Evolutionary conservation across 64 coral and sea anemone genomes (phyloP).

Genomic region (Actinia equina): DNA sequence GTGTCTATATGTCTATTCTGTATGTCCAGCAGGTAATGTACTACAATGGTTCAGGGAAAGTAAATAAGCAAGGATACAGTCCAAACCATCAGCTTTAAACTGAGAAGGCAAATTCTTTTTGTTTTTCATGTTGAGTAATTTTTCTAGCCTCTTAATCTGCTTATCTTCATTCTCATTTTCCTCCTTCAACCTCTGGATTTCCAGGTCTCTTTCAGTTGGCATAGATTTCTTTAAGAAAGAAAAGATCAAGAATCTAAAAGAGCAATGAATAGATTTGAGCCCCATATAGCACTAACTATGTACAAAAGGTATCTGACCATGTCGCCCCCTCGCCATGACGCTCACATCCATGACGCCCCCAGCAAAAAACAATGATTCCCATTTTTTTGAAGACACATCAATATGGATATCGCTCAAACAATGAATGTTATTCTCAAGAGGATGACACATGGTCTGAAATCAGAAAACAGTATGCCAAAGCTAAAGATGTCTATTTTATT

Average conservation of each 20-base stretch:
- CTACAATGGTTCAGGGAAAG: no score
- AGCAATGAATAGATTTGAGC: background rate
- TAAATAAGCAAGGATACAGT: constrained; percentile 68
- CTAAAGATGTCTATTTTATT: background rate
- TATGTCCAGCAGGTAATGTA: no score
- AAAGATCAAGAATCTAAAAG: background rate
- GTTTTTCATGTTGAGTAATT: constrained; percentile 66
- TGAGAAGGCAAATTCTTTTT: constrained; percentile 57
- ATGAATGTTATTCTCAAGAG: no score
- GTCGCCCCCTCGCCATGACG: no score
- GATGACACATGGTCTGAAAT: no score
- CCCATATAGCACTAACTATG: background rate
- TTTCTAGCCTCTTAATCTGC: constrained; percentile 74
- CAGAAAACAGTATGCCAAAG: no score
- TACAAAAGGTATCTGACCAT: no score
- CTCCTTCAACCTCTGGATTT: constrained; percentile 25
- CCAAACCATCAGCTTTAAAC: constrained; percentile 66
- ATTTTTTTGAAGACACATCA: no score
- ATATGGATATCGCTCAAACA: no score
- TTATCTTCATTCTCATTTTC: constrained; percentile 71
- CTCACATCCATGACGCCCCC: no score
- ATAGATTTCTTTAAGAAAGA: background rate
- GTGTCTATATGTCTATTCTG: no score
- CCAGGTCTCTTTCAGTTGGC: constrained; percentile 16
- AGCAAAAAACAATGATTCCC: no score